Evolutionary conservation across 92 coral and sea anemone species (phyloP), one percentile per base, ranked within the genome.

Genomic region (Pocillopora meandrina): DNA sequence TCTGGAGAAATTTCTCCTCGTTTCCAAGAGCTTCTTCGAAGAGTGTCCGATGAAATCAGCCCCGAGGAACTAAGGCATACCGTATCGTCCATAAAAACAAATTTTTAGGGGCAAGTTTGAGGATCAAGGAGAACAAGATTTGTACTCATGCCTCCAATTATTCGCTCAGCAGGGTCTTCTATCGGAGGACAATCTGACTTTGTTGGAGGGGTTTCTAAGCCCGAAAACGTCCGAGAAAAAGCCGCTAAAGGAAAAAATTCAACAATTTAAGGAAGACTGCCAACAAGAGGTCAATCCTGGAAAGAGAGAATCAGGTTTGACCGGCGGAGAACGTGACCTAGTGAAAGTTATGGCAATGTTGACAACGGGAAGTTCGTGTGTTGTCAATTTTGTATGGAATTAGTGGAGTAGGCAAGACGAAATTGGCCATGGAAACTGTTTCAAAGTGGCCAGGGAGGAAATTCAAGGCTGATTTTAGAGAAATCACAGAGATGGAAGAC

Each of bases 371-470:
- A 59, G 35, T 65, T 80, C 84, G 42, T 33, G 72, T 82, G 68
- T 82, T 56, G 65, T 91, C 2, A 89, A 89, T 23, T 72, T n/a
- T 92, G 58, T 58, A 86, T 59, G 95, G 95, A 34, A 82, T 68
- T 15, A 82, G 87, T 9, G 95, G 95, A 12, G 91, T 92, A 3
- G 95, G 95, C 3, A 92, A 92, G 78, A 92, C 95, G 1, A 71
- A 76, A 10, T 79, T 92, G 3, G 95, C 95, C 19, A 76, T 58
- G 9, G 75, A 84, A 65, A 89, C 86, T 0, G 60, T 86, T 0
- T 31, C 79, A 33, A 10, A 78, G 79, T 23, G 63, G 75, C n/a
- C 21, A 26, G 81, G 79, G 19, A 82, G 68, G 12, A 73, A 60
- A 74, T 56, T 69, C 18, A 78, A 56, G 47, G 87, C 77, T 10